Evolutionary conservation across 2,113 vertebrate genomes (phyloP).

Genomic region (Setophaga coronata): DNA sequence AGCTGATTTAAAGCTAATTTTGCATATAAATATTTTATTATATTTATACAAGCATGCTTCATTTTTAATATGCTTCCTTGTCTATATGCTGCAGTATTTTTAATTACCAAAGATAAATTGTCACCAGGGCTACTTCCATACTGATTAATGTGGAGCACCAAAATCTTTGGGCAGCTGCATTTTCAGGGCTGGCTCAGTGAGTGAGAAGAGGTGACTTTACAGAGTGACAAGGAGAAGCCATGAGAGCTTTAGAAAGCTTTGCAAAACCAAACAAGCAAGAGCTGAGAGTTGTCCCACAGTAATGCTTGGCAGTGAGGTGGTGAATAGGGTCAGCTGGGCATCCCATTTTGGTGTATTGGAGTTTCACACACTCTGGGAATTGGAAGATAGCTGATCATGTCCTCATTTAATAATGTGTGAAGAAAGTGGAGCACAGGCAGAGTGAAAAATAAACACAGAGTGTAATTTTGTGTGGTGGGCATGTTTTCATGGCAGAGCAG

Average conservation of each 20-base stretch:
- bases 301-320: not conserved
- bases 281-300: not conserved
- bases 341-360: not conserved
- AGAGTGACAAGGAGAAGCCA: not conserved
- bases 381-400: not conserved
- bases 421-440: not conserved
- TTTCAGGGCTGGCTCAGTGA: not conserved
- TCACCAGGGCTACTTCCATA: not conserved
- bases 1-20: not conserved
- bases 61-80: not conserved
- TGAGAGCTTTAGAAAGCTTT: not conserved
- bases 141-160: not conserved
- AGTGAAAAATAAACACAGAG: not conserved
- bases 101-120: not conserved
- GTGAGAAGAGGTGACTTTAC: not conserved
- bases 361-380: not conserved
- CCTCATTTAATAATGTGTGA: not conserved
- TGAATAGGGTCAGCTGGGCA: not conserved
- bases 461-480: not conserved
- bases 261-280: not conserved
- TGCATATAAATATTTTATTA: not conserved
- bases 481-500: not conserved
- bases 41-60: not conserved
- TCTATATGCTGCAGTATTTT: not conserved
- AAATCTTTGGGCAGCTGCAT: not conserved